Percentiles rank a stretch among this genome's conserved stretches.
These are phyloP conservation scores for Pteronura brasiliensis DNA, from an alignment of 2,113 vertebrate species.

Conservation along the genomic window DNA sequence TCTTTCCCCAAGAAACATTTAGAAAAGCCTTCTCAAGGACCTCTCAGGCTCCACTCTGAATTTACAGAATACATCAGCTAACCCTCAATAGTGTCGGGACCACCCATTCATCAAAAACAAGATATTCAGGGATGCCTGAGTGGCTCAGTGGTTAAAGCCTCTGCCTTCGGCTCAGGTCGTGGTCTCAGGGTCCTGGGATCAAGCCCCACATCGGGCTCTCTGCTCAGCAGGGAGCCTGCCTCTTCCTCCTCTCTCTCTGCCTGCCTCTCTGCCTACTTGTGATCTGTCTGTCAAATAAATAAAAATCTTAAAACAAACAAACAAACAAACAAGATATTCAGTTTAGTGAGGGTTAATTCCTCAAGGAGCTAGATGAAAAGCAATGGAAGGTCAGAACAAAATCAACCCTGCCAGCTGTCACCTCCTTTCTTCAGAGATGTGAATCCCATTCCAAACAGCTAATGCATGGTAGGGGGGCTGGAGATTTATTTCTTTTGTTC, in stretches of 20 bases:
- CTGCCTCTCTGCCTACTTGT: no score
- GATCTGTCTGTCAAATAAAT: no score
- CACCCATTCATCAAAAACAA: background rate
- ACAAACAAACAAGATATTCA: slow-evolving; percentile 16
- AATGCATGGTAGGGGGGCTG: background rate
- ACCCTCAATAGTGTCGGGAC: background rate
- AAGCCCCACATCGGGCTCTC: no score
- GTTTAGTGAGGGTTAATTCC: slow-evolving; percentile 60
- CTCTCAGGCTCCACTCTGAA: background rate
- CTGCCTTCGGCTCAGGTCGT: no score
- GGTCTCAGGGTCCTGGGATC: no score
- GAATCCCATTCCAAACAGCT: slow-evolving; percentile 37
- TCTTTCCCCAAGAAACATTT: slow-evolving; percentile 4
- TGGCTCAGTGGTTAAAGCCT: no score
- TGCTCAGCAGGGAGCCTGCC: no score
- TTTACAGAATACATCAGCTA: background rate
- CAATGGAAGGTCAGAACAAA: slow-evolving; percentile 58
- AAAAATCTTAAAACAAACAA: no score
- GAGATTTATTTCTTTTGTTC: slow-evolving; percentile 42
- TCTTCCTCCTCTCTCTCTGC: no score
- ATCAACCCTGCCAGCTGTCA: slow-evolving; percentile 53
- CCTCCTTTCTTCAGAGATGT: slow-evolving; percentile 38
- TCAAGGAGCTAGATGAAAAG: slow-evolving; percentile 61
- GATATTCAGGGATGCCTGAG: no score
- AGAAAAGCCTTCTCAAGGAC: slow-evolving; percentile 4